phyloP scores from a whole-genome alignment of 2,888 invertebrate genomes.

The Drosophila pseudotakahashii region DNA sequence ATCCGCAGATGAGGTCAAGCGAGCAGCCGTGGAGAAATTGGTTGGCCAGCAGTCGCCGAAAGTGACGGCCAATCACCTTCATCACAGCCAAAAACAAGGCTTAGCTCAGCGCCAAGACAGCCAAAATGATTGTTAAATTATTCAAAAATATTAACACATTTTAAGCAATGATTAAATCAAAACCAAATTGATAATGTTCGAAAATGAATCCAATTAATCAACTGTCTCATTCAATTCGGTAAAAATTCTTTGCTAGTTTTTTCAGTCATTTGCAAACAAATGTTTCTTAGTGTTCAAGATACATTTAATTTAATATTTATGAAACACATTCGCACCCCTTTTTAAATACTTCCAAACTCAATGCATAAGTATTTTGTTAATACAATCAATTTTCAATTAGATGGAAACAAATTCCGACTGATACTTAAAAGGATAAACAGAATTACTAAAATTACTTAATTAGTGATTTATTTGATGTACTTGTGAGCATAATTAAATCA shows the following conservation, averaged over 20 bases:
- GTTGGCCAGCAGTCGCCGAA: conserved; percentile 1
- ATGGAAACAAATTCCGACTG: background rate
- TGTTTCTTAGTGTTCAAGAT: background rate
- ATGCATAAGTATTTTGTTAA: too few species aligned
- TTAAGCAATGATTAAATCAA: conserved; percentile 10
- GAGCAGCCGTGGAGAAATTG: conserved; percentile 21
- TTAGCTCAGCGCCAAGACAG: background rate
- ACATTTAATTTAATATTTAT: background rate
- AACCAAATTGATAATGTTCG: background rate
- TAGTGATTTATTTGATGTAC: too few species aligned
- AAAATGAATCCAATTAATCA: conserved; percentile 1
- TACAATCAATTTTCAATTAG: background rate
- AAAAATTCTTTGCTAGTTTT: background rate
- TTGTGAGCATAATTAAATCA: too few species aligned
- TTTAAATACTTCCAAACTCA: too few species aligned
- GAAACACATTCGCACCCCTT: too few species aligned
- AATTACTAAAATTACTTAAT: too few species aligned
- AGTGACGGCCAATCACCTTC: conserved; percentile 6
- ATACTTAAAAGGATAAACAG: too few species aligned
- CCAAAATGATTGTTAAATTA: conserved; percentile 11
- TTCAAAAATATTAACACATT: conserved; percentile 2
- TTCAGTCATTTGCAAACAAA: background rate
- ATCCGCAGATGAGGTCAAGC: conserved; percentile 53
- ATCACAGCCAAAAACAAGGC: background rate
- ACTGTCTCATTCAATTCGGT: background rate